Percentiles rank a stretch among this genome's conserved stretches.
Evolutionary conservation across 2,797 vertebrate species (phyloP).

Genomic region (Esox masquinongy): DNA sequence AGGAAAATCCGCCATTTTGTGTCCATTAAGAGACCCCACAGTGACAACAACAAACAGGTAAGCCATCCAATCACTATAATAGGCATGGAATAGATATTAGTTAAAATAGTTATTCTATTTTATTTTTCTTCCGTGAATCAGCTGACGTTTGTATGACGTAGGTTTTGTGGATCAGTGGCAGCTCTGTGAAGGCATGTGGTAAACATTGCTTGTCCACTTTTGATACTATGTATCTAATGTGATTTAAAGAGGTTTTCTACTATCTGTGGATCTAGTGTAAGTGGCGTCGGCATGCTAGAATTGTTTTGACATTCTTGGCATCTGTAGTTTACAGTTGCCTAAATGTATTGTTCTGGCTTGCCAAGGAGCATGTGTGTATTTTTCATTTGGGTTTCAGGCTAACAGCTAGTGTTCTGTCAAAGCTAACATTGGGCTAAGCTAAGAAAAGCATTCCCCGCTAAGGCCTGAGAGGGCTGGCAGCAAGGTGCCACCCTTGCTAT

Average conservation of each 20-base stretch:
- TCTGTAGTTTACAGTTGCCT: background rate
- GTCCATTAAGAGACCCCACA: constrained; percentile 89
- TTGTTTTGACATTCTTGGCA: background rate
- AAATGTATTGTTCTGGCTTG: background rate
- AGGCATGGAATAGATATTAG: background rate
- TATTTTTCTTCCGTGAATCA: background rate
- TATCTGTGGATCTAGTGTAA: background rate
- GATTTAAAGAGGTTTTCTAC: background rate
- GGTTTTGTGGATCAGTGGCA: background rate
- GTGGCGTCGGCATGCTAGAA: background rate
- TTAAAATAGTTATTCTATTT: no score
- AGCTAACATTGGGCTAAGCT: constrained; percentile 55
- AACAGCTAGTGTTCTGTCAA: constrained; percentile 36
- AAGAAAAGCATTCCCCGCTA: constrained; percentile 60
- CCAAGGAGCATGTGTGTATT: constrained; percentile 50
- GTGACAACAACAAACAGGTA: constrained; percentile 92
- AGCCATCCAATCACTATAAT: constrained; percentile 7
- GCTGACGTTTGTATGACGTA: background rate
- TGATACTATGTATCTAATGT: background rate
- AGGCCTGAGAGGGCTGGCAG: constrained; percentile 56
- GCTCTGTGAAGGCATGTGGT: background rate
- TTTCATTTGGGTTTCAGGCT: constrained; percentile 56
- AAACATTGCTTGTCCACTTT: background rate
- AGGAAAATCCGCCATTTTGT: constrained; percentile 97
- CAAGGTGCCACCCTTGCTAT: constrained; percentile 64